Conservation (phyloP, 2,888 invertebrate genomes). For the Dicranocentrus wangi region DNA sequence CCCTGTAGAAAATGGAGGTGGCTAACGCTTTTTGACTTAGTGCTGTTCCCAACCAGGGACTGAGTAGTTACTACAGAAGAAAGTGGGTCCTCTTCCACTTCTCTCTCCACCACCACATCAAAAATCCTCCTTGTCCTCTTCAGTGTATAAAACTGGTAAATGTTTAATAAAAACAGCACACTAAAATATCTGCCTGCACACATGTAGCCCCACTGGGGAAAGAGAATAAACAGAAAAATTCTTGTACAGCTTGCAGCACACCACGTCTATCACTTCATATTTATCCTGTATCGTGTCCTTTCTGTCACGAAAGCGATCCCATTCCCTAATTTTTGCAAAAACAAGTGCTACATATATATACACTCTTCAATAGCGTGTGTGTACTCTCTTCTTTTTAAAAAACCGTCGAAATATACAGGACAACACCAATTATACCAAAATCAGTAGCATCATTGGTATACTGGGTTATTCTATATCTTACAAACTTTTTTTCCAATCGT, state of each 20-base stretch:
- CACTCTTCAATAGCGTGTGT: no score
- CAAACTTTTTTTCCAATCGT: no score
- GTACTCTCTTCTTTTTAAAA: no score
- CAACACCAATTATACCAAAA: no score
- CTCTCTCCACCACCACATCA: background rate
- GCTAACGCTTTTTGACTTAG: slow-evolving; percentile 44
- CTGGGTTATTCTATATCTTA: no score
- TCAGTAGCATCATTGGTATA: no score
- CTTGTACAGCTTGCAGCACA: background rate
- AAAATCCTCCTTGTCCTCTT: background rate
- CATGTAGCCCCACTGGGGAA: background rate
- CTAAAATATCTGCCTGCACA: background rate
- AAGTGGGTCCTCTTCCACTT: slow-evolving; percentile 19
- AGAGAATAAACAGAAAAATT: no score
- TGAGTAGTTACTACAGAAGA: background rate
- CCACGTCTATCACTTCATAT: slow-evolving; percentile 1
- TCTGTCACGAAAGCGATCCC: slow-evolving; percentile 46
- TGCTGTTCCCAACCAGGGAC: slow-evolving; percentile 10
- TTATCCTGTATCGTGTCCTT: slow-evolving; percentile 37
- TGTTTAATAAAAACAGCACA: background rate
- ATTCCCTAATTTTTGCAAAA: slow-evolving; percentile 33
- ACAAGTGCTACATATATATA: no score
- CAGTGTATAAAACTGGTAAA: no score
- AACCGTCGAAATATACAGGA: no score
- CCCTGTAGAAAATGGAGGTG: slow-evolving; percentile 18